Percentiles rank a stretch among this genome's conserved stretches.
Evolutionary conservation across 30 jellyfish, hydroid and myxozoan species (phyloP).

Genomic region (Hydra vulgaris): DNA sequence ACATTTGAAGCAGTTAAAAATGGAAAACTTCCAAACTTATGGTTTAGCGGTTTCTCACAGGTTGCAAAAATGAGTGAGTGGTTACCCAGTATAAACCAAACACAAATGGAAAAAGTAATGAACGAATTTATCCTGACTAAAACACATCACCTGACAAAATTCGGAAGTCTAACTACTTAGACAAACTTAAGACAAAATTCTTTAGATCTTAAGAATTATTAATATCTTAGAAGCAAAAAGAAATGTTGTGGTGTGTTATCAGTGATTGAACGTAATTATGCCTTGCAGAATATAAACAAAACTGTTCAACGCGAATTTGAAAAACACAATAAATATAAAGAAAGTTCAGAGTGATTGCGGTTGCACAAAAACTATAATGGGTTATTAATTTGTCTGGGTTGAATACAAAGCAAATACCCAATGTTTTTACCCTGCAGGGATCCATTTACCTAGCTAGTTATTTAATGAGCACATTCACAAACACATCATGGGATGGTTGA

Average conservation of each 20-base stretch:
- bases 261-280: neutral
- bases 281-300: neutral
- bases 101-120: constrained; percentile 5
- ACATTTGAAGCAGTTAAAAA: constrained; percentile 36
- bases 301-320: neutral
- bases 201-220: neutral
- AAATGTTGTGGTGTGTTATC: neutral
- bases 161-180: neutral
- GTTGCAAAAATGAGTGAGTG: constrained; percentile 33
- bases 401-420: neutral
- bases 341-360: neutral
- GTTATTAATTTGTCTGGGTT: neutral
- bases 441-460: neutral
- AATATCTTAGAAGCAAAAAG: too few relatives aligned
- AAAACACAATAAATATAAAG: neutral
- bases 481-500: neutral
- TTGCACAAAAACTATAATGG: neutral
- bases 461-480: neutral
- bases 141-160: neutral
- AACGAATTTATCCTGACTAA: constrained; percentile 25
- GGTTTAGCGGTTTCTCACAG: constrained; percentile 76
- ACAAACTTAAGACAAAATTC: constrained; percentile 4
- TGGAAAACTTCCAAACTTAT: constrained; percentile 34
- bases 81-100: constrained; percentile 13
- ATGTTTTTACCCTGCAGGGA: neutral